Evolutionary conservation across 2,797 vertebrate genomes (phyloP), one percentile per base, ranked within the genome.

Genomic region (Momotus momota): DNA sequence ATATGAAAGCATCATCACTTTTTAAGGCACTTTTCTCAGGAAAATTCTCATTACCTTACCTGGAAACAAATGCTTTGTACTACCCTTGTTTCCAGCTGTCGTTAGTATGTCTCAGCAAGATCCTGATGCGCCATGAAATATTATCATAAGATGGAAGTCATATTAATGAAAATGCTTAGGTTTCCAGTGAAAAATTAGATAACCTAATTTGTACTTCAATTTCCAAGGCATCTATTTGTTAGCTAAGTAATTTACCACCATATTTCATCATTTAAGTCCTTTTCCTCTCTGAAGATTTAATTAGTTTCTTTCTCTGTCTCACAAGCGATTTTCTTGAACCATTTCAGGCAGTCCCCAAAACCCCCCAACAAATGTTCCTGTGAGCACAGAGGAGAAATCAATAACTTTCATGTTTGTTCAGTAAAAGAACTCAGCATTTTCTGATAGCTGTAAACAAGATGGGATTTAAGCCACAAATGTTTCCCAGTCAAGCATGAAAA

Each of bases 401-500:
- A 94, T 97, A 96, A 80, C 69, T 94, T 96, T 79, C 82, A 80
- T 81, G 89, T 64, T 87, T 86, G 86, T 81, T 95, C 96, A 88
- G 90, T 87, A 81, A 94, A 94, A 91, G 74, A 94, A 94, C 7
- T 5, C 43, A 84, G 78, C 71, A 92, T 93, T 97, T 94, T 96
- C 90, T 75, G 91, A 87, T 88, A 92, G 93, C 86, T 95, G 65
- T 55, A 97, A 96, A 97, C 91, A 83, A 96, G 97, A 92, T 86
- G 97, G 97, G 89, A 97, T 96, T 89, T 93, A 96, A 97, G 77
- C 95, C 91, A 88, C 77, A 77, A 98, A 97, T 78, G 61, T 93
- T 98, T 97, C 95, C 84, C 95, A 97, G 92, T 97, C 97, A 98
- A 97, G 98, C 98, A 97, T 98, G 98, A 98, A 98, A 98, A 97